phyloP scores from a whole-genome alignment of 2,888 invertebrate species.

The Cephus sareptanus region DNA sequence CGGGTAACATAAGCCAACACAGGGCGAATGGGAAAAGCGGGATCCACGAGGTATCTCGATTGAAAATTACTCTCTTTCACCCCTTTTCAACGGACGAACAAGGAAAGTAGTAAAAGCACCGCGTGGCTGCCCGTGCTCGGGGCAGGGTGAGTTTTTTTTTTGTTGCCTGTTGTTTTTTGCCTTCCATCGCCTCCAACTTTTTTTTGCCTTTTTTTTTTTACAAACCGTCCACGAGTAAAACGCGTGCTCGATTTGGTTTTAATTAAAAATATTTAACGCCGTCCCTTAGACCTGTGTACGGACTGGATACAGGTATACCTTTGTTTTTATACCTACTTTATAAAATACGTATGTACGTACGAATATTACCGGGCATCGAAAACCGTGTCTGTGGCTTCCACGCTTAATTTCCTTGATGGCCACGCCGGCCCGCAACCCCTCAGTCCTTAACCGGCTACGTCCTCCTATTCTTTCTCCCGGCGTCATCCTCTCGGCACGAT shows the following conservation, averaged over 20 bases:
- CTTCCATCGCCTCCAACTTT: not conserved
- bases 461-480: not conserved
- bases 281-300: conserved; percentile 8
- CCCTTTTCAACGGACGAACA: conserved; percentile 38
- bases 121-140: conserved; percentile 19
- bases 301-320: not conserved
- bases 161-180: not conserved
- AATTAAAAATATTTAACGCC: conserved; percentile 57
- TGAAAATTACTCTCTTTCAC: conserved; percentile 49
- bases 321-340: not conserved
- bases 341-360: conserved; percentile 13
- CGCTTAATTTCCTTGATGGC: conserved; percentile 56
- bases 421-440: not conserved
- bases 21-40: not conserved
- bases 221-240: not conserved
- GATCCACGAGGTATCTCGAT: conserved; percentile 30
- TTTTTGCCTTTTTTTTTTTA: not conserved
- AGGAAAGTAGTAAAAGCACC: conserved; percentile 39
- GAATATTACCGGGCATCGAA: conserved; percentile 45
- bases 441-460: not conserved
- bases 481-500: not conserved
- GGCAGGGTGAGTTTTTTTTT: conserved; percentile 15
- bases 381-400: conserved; percentile 45
- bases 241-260: conserved; percentile 46
- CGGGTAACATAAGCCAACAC: not conserved